A percentile compares a stretch with the other conserved stretches of the same genome.
Conservation (phyloP, 2,113 vertebrate species). For the Campylomormyrus tamandua region DNA sequence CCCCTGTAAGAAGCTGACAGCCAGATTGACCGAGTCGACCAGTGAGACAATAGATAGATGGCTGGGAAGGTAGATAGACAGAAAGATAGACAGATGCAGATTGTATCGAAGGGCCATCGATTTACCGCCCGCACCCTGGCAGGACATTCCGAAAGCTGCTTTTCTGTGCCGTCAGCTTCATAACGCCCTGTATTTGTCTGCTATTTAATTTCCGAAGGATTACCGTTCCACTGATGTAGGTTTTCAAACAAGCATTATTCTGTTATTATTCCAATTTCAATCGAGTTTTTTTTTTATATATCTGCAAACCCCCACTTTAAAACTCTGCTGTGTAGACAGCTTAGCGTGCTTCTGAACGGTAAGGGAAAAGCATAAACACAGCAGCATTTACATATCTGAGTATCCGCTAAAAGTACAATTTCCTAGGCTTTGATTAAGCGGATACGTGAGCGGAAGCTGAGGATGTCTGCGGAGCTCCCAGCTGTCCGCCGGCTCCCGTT, state of each 20-base stretch:
- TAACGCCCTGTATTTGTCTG: not conserved
- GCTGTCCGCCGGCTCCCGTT: not conserved
- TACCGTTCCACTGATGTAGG: not conserved
- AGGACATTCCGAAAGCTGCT: not conserved
- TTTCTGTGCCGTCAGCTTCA: not conserved
- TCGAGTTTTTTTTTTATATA: not conserved
- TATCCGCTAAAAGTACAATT: slow-evolving; percentile 1
- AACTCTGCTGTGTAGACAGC: not conserved
- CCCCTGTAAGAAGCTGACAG: slow-evolving; percentile 52
- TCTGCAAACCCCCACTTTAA: not conserved
- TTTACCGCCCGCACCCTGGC: not conserved
- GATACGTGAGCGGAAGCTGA: not conserved
- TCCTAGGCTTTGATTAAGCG: not conserved
- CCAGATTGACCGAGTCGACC: slow-evolving; percentile 52
- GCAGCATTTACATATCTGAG: not conserved
- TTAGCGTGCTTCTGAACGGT: not conserved
- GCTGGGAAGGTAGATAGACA: not conserved
- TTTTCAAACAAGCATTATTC: not conserved
- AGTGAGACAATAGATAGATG: slow-evolving; percentile 35
- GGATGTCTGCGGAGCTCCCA: not conserved
- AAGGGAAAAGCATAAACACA: not conserved
- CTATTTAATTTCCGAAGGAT: not conserved
- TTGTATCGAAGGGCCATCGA: slow-evolving; percentile 39
- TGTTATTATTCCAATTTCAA: not conserved
- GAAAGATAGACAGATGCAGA: slow-evolving; percentile 10